Percentiles rank a stretch among this genome's conserved stretches.
Conservation (phyloP, 1,140 invertebrate species). For the Nebria ingens region DNA sequence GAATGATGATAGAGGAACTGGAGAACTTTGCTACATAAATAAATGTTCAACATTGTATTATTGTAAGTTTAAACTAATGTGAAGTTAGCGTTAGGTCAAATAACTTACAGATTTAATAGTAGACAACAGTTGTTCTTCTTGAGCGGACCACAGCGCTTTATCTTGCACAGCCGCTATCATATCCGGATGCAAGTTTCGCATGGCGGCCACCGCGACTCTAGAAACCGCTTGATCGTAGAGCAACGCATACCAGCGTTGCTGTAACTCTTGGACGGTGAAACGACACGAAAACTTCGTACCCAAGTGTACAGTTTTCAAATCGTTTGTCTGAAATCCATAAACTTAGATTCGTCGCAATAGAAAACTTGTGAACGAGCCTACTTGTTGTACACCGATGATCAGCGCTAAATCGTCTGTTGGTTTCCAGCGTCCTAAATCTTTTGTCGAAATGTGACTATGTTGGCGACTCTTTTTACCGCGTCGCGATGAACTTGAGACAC, state of each 20-base stretch:
- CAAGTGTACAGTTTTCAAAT: slow-evolving; percentile 74
- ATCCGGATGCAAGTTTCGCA: slow-evolving; percentile 89
- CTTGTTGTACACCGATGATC: slow-evolving; percentile 88
- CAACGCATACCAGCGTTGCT: slow-evolving; percentile 91
- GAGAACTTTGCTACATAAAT: slow-evolving; percentile 36
- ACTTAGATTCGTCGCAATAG: background rate
- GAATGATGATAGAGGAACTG: slow-evolving; percentile 64
- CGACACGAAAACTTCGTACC: slow-evolving; percentile 94
- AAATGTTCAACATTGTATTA: too few species aligned
- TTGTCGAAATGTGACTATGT: slow-evolving; percentile 52
- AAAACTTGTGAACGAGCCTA: slow-evolving; percentile 26
- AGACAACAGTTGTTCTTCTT: slow-evolving; percentile 79
- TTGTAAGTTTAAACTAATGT: background rate
- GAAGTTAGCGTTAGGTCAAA: too few species aligned
- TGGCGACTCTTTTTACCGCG: slow-evolving; percentile 45
- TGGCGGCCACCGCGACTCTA: slow-evolving; percentile 78
- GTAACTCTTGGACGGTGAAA: slow-evolving; percentile 88
- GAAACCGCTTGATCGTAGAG: slow-evolving; percentile 85
- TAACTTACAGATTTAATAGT: slow-evolving; percentile 65
- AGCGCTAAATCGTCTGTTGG: slow-evolving; percentile 91
- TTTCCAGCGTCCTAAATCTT: slow-evolving; percentile 93
- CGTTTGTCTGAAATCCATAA: slow-evolving; percentile 58
- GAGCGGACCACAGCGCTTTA: slow-evolving; percentile 78
- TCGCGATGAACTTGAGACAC: slow-evolving; percentile 10
- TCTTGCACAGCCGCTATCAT: slow-evolving; percentile 76